Evolutionary conservation across 2,888 invertebrate species (phyloP), one percentile per base, ranked within the genome.

Genomic region (Melinaea menophilus): DNA sequence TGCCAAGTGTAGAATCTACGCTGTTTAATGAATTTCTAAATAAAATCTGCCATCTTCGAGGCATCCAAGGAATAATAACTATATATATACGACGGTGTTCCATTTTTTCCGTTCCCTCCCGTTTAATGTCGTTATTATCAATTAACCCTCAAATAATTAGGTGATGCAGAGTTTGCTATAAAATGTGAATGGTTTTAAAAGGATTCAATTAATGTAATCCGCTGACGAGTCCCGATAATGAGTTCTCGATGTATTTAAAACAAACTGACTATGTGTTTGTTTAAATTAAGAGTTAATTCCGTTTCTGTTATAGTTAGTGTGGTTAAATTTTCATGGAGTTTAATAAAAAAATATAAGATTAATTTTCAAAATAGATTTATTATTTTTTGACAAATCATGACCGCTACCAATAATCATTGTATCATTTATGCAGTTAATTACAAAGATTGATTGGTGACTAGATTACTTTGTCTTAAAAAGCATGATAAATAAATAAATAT

Each of bases 121-220:
- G 0, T 22, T 22, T 22, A 22, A 22, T 13, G 2, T 48, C 47
- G 13, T n/a, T 22, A 22, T 48, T 48, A 7, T 13, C 48, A n/a
- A 5, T 48, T 48, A 48, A 48, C 48, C 46, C 46, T 45, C 48
- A 69, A 62, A 67, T 72, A 72, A 70, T 72, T 67, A 73, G 70
- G 69, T 72, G 64, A 71, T 69, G 66, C 64, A 63, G 58, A 63
- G 61, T 63, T 69, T 62, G 13, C 59, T 56, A 58, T 67, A 57
- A 61, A 68, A 65, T 64, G 61, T 61, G 60, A 64, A 56, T 64
- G n/a, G 58, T 68, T 71, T 62, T 62, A 69, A 70, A 71, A 66
- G 66, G 70, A 55, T 65, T 65, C 63, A 68, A 70, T 70, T 67
- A 64, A 71, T 68, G 67, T 58, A 62, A 57, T 59, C 65, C 65